Base-by-base conservation (phyloP, 2,888 invertebrate genomes). In the Mesoligia furuncula region DNA sequence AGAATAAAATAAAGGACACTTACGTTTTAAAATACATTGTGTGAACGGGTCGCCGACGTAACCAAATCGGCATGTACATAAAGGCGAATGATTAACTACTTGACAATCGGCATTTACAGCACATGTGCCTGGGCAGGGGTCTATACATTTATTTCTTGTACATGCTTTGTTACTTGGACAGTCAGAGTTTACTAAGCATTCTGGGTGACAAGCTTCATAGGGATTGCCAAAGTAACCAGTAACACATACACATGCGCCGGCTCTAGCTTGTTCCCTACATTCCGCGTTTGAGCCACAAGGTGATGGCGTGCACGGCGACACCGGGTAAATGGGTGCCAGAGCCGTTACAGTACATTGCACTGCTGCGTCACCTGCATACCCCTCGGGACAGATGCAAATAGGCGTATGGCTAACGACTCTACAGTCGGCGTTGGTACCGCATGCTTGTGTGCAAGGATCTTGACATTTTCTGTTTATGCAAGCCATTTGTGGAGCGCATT, bases 51-150 rank as follows among this genome's bases (percentile, higher is more conserved):
- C 98, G 39, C 98, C 98, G 9, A 97, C 97, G 90, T 97, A 98
- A 59, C 98, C 98, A 72, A 94, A 91, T 45, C 96, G 93, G 91
- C 98, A 98, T 65, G 97, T 97, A 91, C 98, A 98, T 78, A 97
- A 93, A 70, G 98, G 98, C 85, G 98, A 93, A 94, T 98, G 98
- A 88, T 98, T 98, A 8, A 98, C 97, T 24, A 98, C 98, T 94
- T 97, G 97, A 92, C 98, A 98, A 64, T 98, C 97, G 8, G 98
- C 98, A 92, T 98, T 98, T 85, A 97, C 96, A 20, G 98, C 98
- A 93, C 98, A 98, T 45, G 98, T 98, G 79, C 98, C 98, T 15
- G 98, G 98, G 90, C 98, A 98, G 39, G 98, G 98, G 93, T 98
- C 98, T 79, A 97, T 96, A 91, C 98, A 98, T 94, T 98, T 98